Evolutionary conservation across 2,113 vertebrate species (phyloP), one percentile per base, ranked within the genome.

Genomic region (Leuciscus idus): DNA sequence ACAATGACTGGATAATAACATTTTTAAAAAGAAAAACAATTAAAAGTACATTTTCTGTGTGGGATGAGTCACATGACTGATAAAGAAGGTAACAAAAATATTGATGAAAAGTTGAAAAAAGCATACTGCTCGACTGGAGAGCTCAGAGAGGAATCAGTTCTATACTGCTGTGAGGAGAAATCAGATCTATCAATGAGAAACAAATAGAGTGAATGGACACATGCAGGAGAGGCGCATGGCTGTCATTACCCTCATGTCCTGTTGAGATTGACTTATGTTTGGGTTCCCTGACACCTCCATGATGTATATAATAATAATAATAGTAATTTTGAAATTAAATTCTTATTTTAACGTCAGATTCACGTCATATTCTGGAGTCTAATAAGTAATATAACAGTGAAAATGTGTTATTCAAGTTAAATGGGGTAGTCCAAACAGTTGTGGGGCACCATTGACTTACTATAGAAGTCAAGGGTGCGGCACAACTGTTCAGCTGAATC

Each of bases 151-250:
- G 76, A 28, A 21, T 33, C 7, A 74, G 21, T 70, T 61, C 15
- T n/a, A 26, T 64, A 80, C 70, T 62, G 64, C 33, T 80, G 75
- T 75, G 23, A n/a, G 68, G 17, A 70, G 52, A 85, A 85, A 78
- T 13, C 23, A 85, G 39, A 81, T 73, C 52, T 28, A 61, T 48
- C n/a, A 36, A 13, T 82, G n/a, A 77, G 26, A 85, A 57, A 50
- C 76, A 72, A 66, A 78, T 70, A 43, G 57, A 17, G 33, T 79
- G 61, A n/a, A 76, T 17, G 15, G 28, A 66, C 28, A 66, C 62
- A 36, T 36, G 39, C 39, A 33, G 28, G 26, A 17, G 28, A 50
- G 48, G 12, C 46, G 46, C 46, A 64, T 30, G 26, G 62, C 26
- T 66, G 62, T 30, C 62, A 66, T 64, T 30, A 48, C 62, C 62